phyloP scores from a whole-genome alignment of 2,797 vertebrate genomes.

The Amblyraja radiata region DNA sequence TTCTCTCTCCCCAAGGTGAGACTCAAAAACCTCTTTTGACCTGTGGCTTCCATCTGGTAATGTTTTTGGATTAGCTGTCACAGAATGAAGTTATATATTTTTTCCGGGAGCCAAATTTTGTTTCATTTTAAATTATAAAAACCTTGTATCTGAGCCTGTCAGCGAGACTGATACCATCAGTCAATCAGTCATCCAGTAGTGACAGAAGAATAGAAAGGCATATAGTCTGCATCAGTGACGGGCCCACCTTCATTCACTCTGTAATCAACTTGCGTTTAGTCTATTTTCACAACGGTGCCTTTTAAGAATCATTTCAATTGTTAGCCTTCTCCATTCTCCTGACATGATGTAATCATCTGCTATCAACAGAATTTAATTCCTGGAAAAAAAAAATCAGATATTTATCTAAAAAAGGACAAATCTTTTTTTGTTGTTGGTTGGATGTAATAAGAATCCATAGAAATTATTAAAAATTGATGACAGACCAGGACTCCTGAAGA shows the following conservation, averaged over 20 bases:
- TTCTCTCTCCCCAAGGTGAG: constrained; percentile 36
- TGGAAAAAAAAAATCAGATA: neutral
- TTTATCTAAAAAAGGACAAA: neutral
- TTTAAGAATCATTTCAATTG: neutral
- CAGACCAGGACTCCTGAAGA: neutral
- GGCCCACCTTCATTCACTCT: constrained; percentile 26
- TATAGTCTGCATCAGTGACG: constrained; percentile 10
- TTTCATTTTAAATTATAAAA: constrained; percentile 38
- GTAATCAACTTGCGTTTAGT: constrained; percentile 26
- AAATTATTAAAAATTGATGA: neutral
- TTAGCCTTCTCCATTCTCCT: neutral
- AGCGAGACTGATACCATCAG: constrained; percentile 29
- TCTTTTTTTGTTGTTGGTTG: neutral
- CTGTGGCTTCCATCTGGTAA: constrained; percentile 36
- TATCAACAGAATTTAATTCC: neutral
- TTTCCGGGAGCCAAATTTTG: constrained; percentile 36
- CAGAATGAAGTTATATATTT: constrained; percentile 26
- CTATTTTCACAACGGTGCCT: constrained; percentile 4
- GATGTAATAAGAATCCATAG: neutral
- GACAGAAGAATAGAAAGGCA: constrained; percentile 26
- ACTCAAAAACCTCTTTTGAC: constrained; percentile 28
- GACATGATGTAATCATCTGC: constrained; percentile 1
- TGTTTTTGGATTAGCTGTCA: constrained; percentile 37
- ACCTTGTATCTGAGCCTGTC: constrained; percentile 37
- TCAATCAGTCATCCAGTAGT: constrained; percentile 36